Evolutionary conservation across 1,140 invertebrate genomes (phyloP).

Genomic region (Drosophila tropicalis): DNA sequence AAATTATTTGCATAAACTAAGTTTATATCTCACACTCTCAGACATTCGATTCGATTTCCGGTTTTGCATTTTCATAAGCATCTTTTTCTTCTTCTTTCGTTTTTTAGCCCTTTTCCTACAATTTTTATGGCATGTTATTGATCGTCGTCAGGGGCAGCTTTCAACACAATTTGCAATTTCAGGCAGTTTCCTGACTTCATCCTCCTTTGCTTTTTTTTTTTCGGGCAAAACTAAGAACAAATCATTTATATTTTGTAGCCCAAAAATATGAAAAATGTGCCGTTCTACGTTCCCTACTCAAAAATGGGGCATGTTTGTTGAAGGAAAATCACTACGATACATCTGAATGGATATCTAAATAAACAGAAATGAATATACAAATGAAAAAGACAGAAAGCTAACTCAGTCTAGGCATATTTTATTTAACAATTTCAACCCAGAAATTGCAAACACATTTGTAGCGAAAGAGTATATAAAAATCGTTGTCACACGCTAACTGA

Average conservation of each 20-base stretch:
- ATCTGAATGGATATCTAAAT: too few species aligned
- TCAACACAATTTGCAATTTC: conserved; percentile 69
- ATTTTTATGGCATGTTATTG: conserved; percentile 60
- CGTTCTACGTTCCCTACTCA: background rate
- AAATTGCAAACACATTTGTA: background rate
- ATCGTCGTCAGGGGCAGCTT: conserved; percentile 62
- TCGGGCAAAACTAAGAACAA: conserved; percentile 50
- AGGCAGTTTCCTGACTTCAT: conserved; percentile 69
- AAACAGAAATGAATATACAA: too few species aligned
- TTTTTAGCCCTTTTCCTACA: background rate
- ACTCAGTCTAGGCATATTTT: too few species aligned
- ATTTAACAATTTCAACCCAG: too few species aligned
- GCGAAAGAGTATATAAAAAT: background rate
- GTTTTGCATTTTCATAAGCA: conserved; percentile 76
- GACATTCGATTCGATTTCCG: conserved; percentile 70
- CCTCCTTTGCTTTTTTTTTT: background rate
- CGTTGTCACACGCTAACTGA: background rate
- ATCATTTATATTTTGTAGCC: conserved; percentile 50
- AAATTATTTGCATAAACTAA: conserved; percentile 71
- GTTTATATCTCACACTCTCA: conserved; percentile 50
- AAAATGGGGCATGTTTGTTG: conserved; percentile 2
- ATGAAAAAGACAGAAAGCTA: too few species aligned
- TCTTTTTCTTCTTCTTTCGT: conserved; percentile 60
- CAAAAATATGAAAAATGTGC: conserved; percentile 8
- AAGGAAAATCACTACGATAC: too few species aligned